phyloP scores from a whole-genome alignment of 1,140 invertebrate species.

The Pararge aegeria region DNA sequence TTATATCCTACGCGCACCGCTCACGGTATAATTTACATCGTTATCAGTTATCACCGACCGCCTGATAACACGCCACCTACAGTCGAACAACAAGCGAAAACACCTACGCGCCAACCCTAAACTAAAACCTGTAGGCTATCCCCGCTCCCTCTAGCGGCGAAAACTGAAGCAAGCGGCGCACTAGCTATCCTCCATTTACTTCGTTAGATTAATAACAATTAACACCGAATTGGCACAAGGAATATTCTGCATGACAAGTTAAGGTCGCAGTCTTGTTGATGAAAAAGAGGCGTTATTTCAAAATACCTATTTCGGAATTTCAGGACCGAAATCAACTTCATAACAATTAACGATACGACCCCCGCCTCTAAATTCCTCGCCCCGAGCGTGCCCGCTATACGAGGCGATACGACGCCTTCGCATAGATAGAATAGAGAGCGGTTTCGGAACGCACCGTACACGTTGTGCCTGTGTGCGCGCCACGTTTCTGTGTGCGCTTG shows the following conservation, averaged over 20 bases:
- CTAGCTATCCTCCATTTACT: conserved; percentile 18
- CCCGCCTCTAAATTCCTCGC: conserved; percentile 78
- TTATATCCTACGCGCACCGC: conserved; percentile 34
- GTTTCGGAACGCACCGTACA: conserved; percentile 76
- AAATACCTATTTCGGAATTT: conserved; percentile 78
- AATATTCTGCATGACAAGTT: conserved; percentile 25
- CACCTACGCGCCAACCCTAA: conserved; percentile 23
- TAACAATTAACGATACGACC: conserved; percentile 80
- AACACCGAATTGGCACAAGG: conserved; percentile 36
- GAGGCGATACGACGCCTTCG: conserved; percentile 77
- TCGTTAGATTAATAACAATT: conserved; percentile 45
- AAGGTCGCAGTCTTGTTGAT: conserved; percentile 33
- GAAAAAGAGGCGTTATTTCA: conserved; percentile 76
- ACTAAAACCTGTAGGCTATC: conserved; percentile 6
- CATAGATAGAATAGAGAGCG: conserved; percentile 80
- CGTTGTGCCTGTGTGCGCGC: conserved; percentile 44
- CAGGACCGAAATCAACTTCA: conserved; percentile 79
- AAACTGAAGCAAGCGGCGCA: not conserved
- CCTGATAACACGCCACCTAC: conserved; percentile 55
- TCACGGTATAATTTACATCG: conserved; percentile 42
- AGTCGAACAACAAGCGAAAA: conserved; percentile 38
- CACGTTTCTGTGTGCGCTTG: conserved; percentile 45
- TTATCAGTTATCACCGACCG: conserved; percentile 48
- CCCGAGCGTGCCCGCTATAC: conserved; percentile 75
- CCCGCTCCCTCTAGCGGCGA: conserved; percentile 11